Base-by-base conservation (phyloP, 2,797 vertebrate species). In the Chanos chanos region DNA sequence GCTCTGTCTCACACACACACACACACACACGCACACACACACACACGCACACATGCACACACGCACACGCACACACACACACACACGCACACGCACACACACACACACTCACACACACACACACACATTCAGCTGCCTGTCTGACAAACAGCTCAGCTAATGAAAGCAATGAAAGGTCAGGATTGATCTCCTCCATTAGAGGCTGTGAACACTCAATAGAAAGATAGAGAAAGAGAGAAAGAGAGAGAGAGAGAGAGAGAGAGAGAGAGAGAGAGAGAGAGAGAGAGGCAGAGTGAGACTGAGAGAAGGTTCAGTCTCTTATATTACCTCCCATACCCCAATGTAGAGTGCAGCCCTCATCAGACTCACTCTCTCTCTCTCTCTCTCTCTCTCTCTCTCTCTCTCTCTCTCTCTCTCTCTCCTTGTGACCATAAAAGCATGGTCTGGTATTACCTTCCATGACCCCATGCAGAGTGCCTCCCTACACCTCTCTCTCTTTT, bases 141-240 rank as follows among this genome's bases (percentile, higher is more conserved):
- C 44, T 50, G 43, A 44, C 37, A 54, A 56, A 18, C 33, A 28
- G 15, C 19, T 43, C 43, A 31, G 36, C 12, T 21, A 41, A 58
- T 64, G 19, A 31, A 48, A 49, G 33, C 12, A 39, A 43, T 10
- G 19, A 36, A 33, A 57, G 37, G 54, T 65, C 53, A 58, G 54
- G 15, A 22, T 33, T 7, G 16, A 22, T 37, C 48, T 49, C 48
- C 64, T 24, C 56, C 50, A 19, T 63, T 54, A 15, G 37, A 16
- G 44, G 39, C 27, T 15, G 25, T 40, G 13, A 50, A 43, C 27
- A 28, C n/a, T n/a, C n/a, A n/a, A n/a, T n/a, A n/a, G n/a, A n/a
- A n/a, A n/a, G n/a, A n/a, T n/a, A n/a, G n/a, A n/a, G n/a, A n/a
- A n/a, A n/a, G n/a, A n/a, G n/a, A n/a, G n/a, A n/a, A n/a, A n/a